A percentile compares a stretch with the other conserved stretches of the same genome.
Evolutionary conservation across 2,888 invertebrate species (phyloP).

Genomic region (Rhaphigaster nebulosa): DNA sequence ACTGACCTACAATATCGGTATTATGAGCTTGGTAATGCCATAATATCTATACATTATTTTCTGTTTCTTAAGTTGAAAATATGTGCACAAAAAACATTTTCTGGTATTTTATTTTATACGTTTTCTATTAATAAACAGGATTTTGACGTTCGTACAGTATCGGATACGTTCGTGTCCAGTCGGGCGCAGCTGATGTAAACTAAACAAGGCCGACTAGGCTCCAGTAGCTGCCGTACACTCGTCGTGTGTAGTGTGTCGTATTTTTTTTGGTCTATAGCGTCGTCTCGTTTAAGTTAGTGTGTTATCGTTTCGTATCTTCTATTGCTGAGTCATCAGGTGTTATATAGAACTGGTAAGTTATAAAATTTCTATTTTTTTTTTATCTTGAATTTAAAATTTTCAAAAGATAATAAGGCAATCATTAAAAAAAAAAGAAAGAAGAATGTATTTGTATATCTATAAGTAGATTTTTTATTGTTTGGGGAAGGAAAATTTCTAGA

Average conservation of each 20-base stretch:
- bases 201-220: slow-evolving; percentile 1
- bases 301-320: not conserved
- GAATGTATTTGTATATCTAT: too few species aligned
- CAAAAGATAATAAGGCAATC: too few species aligned
- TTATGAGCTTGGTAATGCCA: too few species aligned
- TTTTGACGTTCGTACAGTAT: not conserved
- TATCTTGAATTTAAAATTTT: not conserved
- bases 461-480: too few species aligned
- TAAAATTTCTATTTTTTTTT: not conserved
- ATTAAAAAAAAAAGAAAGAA: too few species aligned
- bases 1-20: too few species aligned
- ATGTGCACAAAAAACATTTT: too few species aligned
- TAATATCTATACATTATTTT: too few species aligned
- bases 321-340: not conserved
- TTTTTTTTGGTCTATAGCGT: not conserved
- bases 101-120: not conserved
- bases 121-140: not conserved
- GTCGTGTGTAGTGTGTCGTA: not conserved
- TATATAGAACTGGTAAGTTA: slow-evolving; percentile 33
- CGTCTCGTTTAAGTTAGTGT: slow-evolving; percentile 43
- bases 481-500: too few species aligned
- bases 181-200: slow-evolving; percentile 36
- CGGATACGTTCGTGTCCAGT: slow-evolving; percentile 9
- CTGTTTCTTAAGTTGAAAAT: too few species aligned
- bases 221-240: slow-evolving; percentile 33